phyloP scores from a whole-genome alignment of 2,888 invertebrate genomes.

The Pseudolycoriella hygida region DNA sequence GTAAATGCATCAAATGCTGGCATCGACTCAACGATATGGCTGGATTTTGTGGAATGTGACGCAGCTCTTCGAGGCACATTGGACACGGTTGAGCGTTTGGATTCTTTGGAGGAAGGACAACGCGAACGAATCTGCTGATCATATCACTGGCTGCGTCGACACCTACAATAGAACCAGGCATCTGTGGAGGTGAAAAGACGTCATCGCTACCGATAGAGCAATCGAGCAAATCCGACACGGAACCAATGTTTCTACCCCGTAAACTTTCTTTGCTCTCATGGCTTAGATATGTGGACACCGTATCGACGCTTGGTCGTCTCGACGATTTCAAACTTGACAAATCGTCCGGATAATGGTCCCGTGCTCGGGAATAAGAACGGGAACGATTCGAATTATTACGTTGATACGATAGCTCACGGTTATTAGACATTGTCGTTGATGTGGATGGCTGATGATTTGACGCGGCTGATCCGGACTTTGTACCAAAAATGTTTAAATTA shows the following conservation, averaged over 20 bases:
- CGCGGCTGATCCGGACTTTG: neutral
- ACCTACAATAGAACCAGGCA: constrained; percentile 30
- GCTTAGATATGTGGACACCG: constrained; percentile 76
- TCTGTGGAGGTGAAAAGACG: constrained; percentile 33
- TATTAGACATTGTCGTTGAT: constrained; percentile 9
- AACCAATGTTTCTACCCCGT: constrained; percentile 30
- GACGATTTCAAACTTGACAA: constrained; percentile 49
- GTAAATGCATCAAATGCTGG: constrained; percentile 62
- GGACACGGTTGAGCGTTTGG: constrained; percentile 57
- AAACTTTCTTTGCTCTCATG: constrained; percentile 59
- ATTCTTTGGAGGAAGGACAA: constrained; percentile 44
- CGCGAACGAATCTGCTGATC: constrained; percentile 50
- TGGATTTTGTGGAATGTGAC: constrained; percentile 30
- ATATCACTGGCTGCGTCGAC: constrained; percentile 32
- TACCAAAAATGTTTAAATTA: constrained; percentile 58
- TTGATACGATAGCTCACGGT: constrained; percentile 2
- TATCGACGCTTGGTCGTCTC: constrained; percentile 68
- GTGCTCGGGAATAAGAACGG: constrained; percentile 26
- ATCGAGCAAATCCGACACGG: constrained; percentile 48
- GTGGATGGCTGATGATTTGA: constrained; percentile 4
- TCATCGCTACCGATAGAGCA: constrained; percentile 57
- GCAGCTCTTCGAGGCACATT: constrained; percentile 41
- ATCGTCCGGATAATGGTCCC: constrained; percentile 29
- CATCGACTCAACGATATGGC: constrained; percentile 54
- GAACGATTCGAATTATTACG: constrained; percentile 3